phyloP scores from a whole-genome alignment of 2,888 invertebrate genomes.

The Empis livida region DNA sequence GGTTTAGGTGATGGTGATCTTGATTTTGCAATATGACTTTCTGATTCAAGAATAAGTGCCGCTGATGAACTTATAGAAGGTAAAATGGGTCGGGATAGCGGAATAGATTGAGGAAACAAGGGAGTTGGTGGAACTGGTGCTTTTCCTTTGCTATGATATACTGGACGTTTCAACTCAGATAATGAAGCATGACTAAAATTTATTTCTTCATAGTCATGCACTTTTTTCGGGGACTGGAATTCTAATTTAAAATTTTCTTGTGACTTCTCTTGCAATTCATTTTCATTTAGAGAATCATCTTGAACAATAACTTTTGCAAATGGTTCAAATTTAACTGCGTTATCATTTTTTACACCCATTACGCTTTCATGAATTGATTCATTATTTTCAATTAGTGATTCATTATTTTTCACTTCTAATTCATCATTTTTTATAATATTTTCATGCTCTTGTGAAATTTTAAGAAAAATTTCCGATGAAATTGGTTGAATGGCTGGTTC shows the following conservation, averaged over 20 bases:
- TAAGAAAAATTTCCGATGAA: not conserved
- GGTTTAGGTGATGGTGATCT: constrained; percentile 10
- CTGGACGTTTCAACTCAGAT: not conserved
- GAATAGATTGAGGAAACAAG: not conserved
- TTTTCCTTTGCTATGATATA: constrained; percentile 27
- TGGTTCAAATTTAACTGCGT: not conserved
- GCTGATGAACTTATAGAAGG: not conserved
- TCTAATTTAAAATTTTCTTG: not conserved
- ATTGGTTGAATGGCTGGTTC: not conserved
- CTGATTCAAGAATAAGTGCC: not conserved
- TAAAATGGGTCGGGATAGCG: not conserved
- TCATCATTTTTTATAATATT: not conserved
- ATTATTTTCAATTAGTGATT: not conserved
- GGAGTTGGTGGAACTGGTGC: constrained; percentile 25
- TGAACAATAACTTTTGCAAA: constrained; percentile 12
- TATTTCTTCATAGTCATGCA: not conserved
- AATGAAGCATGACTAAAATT: constrained; percentile 10
- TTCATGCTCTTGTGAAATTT: not conserved
- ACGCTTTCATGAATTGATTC: not conserved
- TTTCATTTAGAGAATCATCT: constrained; percentile 21
- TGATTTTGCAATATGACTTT: not conserved
- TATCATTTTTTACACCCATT: constrained; percentile 16
- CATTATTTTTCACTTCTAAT: not conserved
- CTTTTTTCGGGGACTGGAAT: not conserved
- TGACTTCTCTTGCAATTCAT: not conserved